phyloP scores from a whole-genome alignment of 2,888 invertebrate species.

The Hymenopus coronatus region DNA sequence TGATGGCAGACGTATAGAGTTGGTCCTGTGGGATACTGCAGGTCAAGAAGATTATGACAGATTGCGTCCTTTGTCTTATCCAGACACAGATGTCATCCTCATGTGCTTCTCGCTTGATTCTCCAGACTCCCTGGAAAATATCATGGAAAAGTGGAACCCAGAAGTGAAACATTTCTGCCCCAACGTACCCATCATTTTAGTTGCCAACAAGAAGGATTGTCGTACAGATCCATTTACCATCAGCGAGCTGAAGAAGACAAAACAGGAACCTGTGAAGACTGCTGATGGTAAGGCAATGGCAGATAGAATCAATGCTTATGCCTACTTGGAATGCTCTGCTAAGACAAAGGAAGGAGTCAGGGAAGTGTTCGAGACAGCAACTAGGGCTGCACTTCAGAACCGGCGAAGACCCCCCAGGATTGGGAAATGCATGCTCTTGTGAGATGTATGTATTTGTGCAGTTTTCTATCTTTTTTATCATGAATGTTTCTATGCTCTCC shows the following conservation, averaged over 20 bases:
- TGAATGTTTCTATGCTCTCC: not conserved
- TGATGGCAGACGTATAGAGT: slow-evolving; percentile 89
- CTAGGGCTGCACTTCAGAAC: slow-evolving; percentile 89
- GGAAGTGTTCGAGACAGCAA: slow-evolving; percentile 99
- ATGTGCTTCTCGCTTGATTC: slow-evolving; percentile 99
- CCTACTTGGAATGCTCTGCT: slow-evolving; percentile 98
- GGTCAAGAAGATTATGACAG: slow-evolving; percentile 90
- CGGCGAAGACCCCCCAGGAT: not conserved
- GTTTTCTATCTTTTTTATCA: too few species aligned
- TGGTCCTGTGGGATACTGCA: slow-evolving; percentile 96
- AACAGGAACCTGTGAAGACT: slow-evolving; percentile 96
- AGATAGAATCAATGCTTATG: slow-evolving; percentile 96
- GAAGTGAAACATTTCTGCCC: slow-evolving; percentile 99
- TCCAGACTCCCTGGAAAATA: slow-evolving; percentile 98
- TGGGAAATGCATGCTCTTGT: not conserved
- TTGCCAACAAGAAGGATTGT: slow-evolving; percentile 97
- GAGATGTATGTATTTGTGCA: not conserved
- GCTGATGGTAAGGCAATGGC: slow-evolving; percentile 98
- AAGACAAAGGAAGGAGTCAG: slow-evolving; percentile 99
- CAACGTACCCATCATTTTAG: slow-evolving; percentile 96
- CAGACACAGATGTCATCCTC: slow-evolving; percentile 97
- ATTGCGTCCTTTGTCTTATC: slow-evolving; percentile 91
- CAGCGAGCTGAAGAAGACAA: slow-evolving; percentile 95
- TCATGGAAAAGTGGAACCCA: slow-evolving; percentile 99
- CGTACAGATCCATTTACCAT: slow-evolving; percentile 92